Percentiles rank a stretch among this genome's conserved stretches.
Evolutionary conservation across 2,797 vertebrate genomes (phyloP).

Genomic region (Anabacerthia variegaticeps): DNA sequence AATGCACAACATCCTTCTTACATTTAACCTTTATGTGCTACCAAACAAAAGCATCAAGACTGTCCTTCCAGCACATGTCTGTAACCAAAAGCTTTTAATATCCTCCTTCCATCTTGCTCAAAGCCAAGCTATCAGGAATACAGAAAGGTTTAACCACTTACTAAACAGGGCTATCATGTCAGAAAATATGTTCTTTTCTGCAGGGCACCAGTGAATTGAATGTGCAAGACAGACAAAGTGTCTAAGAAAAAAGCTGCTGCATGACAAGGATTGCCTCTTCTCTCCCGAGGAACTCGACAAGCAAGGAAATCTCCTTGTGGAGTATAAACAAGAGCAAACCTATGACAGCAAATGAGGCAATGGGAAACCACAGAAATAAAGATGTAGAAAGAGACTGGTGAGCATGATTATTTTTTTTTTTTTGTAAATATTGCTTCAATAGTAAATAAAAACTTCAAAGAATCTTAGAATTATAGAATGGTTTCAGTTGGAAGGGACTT

Average conservation of each 20-base stretch:
- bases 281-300: neutral
- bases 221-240: slow-evolving; percentile 16
- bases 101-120: neutral
- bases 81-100: slow-evolving; percentile 49
- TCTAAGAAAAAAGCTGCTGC: neutral
- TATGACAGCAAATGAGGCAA: neutral
- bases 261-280: neutral
- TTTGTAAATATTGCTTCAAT: neutral
- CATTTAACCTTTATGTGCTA: neutral
- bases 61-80: neutral
- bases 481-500: neutral
- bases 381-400: neutral
- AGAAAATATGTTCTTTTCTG: slow-evolving; percentile 29
- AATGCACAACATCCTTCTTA: neutral
- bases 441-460: neutral
- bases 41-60: neutral
- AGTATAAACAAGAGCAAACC: neutral
- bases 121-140: slow-evolving; percentile 2
- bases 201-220: slow-evolving; percentile 32
- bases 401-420: neutral
- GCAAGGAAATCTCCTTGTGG: neutral
- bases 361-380: neutral
- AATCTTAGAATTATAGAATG: neutral
- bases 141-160: neutral
- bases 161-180: neutral